Evolutionary conservation across 1,140 invertebrate genomes (phyloP).

Genomic region (Vanessa atalanta): DNA sequence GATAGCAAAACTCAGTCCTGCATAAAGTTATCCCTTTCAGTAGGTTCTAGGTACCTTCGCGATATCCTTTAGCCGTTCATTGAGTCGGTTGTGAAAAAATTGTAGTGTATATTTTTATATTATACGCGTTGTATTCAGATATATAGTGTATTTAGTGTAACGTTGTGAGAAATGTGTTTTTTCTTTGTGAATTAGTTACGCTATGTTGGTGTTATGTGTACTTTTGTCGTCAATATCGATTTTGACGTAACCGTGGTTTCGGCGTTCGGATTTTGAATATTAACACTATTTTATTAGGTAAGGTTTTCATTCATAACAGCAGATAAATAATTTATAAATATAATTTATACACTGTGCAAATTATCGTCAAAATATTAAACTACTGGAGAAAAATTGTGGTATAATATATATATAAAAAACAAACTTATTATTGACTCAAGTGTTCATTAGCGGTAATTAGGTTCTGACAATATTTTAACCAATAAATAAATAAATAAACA

Average conservation of each 20-base stretch:
- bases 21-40: conserved; percentile 22
- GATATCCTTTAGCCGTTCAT: conserved; percentile 27
- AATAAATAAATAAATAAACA: no score
- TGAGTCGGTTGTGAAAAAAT: conserved; percentile 44
- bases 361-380: no score
- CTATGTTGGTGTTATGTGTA: not conserved
- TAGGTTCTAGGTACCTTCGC: not conserved
- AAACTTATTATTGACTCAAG: no score
- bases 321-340: no score
- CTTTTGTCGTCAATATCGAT: conserved; percentile 27
- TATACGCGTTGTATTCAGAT: conserved; percentile 14
- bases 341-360: no score
- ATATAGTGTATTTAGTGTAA: conserved; percentile 22
- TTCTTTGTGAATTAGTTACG: conserved; percentile 2
- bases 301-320: not conserved
- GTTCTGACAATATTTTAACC: no score
- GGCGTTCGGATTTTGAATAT: conserved; percentile 2
- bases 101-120: conserved; percentile 13
- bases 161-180: conserved; percentile 13
- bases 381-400: no score
- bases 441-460: no score
- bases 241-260: conserved; percentile 9
- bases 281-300: not conserved
- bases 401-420: no score
- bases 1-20: conserved; percentile 12